These are phyloP conservation scores for Nysson spinosus DNA, from an alignment of 2,888 invertebrate genomes.

Conservation along the genomic window DNA sequence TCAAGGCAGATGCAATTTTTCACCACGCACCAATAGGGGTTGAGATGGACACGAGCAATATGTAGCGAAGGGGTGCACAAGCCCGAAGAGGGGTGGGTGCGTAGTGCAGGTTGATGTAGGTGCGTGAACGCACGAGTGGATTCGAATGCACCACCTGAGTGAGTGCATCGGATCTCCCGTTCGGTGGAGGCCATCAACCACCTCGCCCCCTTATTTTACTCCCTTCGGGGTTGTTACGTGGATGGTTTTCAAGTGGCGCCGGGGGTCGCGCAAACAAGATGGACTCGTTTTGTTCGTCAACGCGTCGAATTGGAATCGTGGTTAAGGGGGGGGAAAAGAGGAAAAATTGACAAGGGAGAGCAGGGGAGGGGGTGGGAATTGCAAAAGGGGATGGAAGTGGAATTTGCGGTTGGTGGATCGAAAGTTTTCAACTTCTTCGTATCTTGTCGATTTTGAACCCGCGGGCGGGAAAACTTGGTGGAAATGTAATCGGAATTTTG, in stretches of 20 bases:
- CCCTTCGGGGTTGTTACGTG: slow-evolving; percentile 22
- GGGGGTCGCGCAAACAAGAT: slow-evolving; percentile 36
- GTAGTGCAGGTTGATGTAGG: slow-evolving; percentile 13
- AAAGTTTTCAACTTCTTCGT: neutral
- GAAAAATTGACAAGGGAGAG: slow-evolving; percentile 1
- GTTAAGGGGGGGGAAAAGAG: neutral
- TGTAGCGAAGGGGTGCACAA: slow-evolving; percentile 16
- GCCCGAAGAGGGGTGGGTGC: slow-evolving; percentile 10
- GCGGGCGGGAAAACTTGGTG: too few relatives aligned
- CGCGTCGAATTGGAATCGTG: slow-evolving; percentile 18
- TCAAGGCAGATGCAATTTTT: slow-evolving; percentile 17
- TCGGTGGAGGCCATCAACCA: slow-evolving; percentile 40
- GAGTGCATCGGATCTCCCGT: slow-evolving; percentile 60
- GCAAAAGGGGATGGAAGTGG: slow-evolving; percentile 1
- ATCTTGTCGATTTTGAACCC: neutral
- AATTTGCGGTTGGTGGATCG: slow-evolving; percentile 3
- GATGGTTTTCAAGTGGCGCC: slow-evolving; percentile 26
- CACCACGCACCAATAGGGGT: neutral
- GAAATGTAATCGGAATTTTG: too few relatives aligned
- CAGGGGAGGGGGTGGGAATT: neutral
- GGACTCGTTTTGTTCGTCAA: slow-evolving; percentile 32
- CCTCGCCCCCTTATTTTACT: slow-evolving; percentile 20
- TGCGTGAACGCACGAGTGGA: slow-evolving; percentile 50
- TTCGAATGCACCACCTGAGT: slow-evolving; percentile 62
- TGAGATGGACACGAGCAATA: slow-evolving; percentile 38